These are phyloP conservation scores for Scomber scombrus DNA, from an alignment of 2,113 vertebrate species.

Conservation along the genomic window DNA sequence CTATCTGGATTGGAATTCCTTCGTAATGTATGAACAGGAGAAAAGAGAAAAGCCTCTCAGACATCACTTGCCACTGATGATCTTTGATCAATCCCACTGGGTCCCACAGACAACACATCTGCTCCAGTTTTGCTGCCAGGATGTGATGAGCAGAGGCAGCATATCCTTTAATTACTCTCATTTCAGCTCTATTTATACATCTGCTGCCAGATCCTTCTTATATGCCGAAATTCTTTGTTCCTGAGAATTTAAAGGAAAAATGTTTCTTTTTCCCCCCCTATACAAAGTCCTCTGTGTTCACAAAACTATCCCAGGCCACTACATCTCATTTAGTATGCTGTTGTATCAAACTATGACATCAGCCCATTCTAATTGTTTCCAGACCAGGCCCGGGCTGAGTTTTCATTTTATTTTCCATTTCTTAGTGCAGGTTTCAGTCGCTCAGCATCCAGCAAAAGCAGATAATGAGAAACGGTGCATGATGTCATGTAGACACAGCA, in stretches of 20 bases:
- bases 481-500: constrained; percentile 75
- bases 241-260: constrained; percentile 47
- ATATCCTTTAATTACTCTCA: constrained; percentile 79
- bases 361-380: constrained; percentile 82
- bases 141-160: constrained; percentile 66
- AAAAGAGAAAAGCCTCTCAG: constrained; percentile 53
- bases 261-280: constrained; percentile 10
- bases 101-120: constrained; percentile 79
- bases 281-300: constrained; percentile 69
- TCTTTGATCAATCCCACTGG: constrained; percentile 72
- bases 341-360: constrained; percentile 84
- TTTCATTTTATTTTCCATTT: constrained; percentile 79
- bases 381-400: constrained; percentile 63
- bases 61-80: constrained; percentile 64
- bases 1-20: constrained; percentile 20
- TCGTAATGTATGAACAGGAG: constrained; percentile 32
- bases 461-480: constrained; percentile 72
- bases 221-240: constrained; percentile 65
- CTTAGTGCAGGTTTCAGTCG: constrained; percentile 43
- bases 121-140: constrained; percentile 70
- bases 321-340: constrained; percentile 72
- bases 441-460: constrained; percentile 66
- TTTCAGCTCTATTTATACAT: constrained; percentile 71
- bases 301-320: constrained; percentile 54
- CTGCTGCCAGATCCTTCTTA: constrained; percentile 54